Base-by-base conservation (phyloP, 2,113 vertebrate species). In the Bucco capensis region DNA sequence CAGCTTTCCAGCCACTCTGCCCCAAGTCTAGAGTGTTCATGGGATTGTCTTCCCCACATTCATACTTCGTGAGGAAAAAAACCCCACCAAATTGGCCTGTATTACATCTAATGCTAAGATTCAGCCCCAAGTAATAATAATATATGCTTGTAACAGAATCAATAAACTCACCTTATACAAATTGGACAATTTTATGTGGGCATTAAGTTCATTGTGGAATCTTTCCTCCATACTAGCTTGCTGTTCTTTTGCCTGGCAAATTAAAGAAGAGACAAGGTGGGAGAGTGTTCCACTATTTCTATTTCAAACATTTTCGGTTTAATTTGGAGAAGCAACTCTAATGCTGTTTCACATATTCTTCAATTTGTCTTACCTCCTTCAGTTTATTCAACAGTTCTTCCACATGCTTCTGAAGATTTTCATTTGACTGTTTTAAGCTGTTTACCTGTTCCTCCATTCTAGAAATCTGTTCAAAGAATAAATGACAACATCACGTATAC, bases 171-270 rank as follows among this genome's bases (percentile, higher is more conserved):
- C 99, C 98, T 99, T 99, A 92, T 99, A 98, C 15, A 99, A 96
- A 83, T 99, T 99, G 70, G 97, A 98, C 27, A 99, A 98, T 78
- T 99, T 99, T 33, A 99, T 98, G 91, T 99, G 99, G 35, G 99
- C 98, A 95, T 99, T 99, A 76, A 99, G 94, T 83, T 99, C 99
- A 76, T 98, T 99, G 82, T 98, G 98, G 85, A 99, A 99, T 96
- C 98, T 99, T 78, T 99, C 99, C 94, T 99, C 99, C 97, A 98
- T 98, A 70, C 93, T 96, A 49, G 97, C 94, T 70, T 99, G 98
- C 58, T 99, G 98, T 35, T 99, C 98, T 90, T 99, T 99, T 19
- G 97, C 98, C 99, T 99, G 49, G 35, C 13, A 94, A 49, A 93
- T 62, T 54, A 62, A 80, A 73, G 54, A 47, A 23, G 3, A 78